Evolutionary conservation across 1,140 invertebrate genomes (phyloP), one percentile per base, ranked within the genome.

Genomic region (Drosophila littoralis): DNA sequence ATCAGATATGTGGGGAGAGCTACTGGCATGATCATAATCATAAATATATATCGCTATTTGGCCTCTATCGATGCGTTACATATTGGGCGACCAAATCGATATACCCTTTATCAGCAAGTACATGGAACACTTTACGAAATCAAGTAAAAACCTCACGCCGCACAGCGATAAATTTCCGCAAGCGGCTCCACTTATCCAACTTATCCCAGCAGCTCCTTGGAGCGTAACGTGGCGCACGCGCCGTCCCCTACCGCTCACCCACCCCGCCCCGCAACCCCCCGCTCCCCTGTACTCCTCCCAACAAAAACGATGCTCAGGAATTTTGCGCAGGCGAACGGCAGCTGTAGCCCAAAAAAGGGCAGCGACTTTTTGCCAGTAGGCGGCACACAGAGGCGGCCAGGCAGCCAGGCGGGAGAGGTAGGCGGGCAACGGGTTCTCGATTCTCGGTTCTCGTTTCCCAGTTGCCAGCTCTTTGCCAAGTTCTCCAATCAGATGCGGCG

Each of bases 151-250:
- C 60, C 48, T 65, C 60, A 71, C 60, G 68, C 51, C 35, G 60
- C 60, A 57, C 17, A 40, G 42, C 68, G 52, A 72, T 72, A 72
- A 72, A 72, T 72, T 66, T 55, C 7, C 38, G 51, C 67, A 51
- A 51, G 46, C 63, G 67, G 54, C 54, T 58, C 22, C 48, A 59
- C 45, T 33, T 40, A 59, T 40, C 13, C 55, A 40, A 35, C 51
- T 35, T 28, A n/a, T 28, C 15, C 28, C 43, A 67, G 48, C 50
- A 54, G 46, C 51, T 71, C 73, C 60, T 70, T 71, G 46, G 22
- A 81, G 70, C 77, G 74, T 71, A 81, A 85, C 81, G 77, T 77
- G 66, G 72, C 75, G 82, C 82, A 85, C 68, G 82, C 81, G 78
- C 64, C 65, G 58, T 50, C 45, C n/a, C 28, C n/a, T 40, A n/a